Percentiles rank a stretch among this genome's conserved stretches.
phyloP scores from a whole-genome alignment of 2,797 vertebrate genomes.

The Psittacula echo region DNA sequence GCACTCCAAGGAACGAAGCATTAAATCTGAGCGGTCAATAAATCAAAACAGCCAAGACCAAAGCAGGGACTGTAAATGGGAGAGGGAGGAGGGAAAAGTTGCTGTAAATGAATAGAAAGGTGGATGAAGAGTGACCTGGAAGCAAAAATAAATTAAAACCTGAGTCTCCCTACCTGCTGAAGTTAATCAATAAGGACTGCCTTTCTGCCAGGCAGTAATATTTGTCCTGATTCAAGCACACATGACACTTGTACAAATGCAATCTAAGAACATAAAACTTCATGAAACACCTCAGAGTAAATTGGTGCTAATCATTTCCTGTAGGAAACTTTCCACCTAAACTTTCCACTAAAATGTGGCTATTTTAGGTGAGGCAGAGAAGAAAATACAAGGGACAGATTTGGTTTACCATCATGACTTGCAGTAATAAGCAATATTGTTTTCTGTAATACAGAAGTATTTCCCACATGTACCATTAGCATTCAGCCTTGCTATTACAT shows the following conservation, averaged over 20 bases:
- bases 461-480: slow-evolving; percentile 40
- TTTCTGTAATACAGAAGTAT: slow-evolving; percentile 16
- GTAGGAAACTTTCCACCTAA: background rate
- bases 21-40: slow-evolving; percentile 52
- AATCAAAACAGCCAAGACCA: slow-evolving; percentile 66
- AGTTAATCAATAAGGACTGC: background rate
- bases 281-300: background rate
- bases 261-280: background rate
- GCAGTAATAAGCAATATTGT: slow-evolving; percentile 21
- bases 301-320: slow-evolving; percentile 2
- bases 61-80: slow-evolving; percentile 7
- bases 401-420: slow-evolving; percentile 39
- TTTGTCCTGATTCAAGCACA: background rate
- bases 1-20: slow-evolving; percentile 13
- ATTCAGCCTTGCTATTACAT: background rate
- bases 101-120: slow-evolving; percentile 16
- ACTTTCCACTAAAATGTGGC: background rate
- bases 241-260: background rate
- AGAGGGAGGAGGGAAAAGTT: background rate
- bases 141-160: slow-evolving; percentile 28
- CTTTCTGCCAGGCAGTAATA: background rate
- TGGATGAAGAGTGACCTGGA: slow-evolving; percentile 2
- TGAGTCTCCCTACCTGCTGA: background rate
- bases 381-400: slow-evolving; percentile 25
- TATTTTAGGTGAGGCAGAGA: background rate